Base-by-base conservation (phyloP, 1,140 invertebrate species). In the Chrysomallon squamiferum region DNA sequence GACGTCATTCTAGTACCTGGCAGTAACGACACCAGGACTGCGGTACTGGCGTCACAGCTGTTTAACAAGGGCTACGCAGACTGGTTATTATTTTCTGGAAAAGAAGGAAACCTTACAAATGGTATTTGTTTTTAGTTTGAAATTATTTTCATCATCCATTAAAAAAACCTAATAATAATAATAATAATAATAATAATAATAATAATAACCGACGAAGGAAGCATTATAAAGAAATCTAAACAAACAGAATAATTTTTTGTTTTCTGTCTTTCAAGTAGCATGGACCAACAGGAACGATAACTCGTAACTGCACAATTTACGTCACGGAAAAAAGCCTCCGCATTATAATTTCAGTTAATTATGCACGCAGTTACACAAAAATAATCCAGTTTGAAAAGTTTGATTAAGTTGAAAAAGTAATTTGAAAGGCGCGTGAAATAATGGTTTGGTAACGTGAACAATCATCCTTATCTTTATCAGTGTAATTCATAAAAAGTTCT, bases 1-100 rank as follows among this genome's bases (percentile, higher is more conserved):
- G 73, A 81, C 35, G 54, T 79, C 5, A 78, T 81, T 32, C 56
- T 79, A 49, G 76, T 71, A 9, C 58, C 78, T 2, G 77, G 79
- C 32, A 79, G 75, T 52, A 63, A 78, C 35, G 79, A 81, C 27
- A 59, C 68, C 15, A 56, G 79, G 7, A 74, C 76, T n/a, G 76
- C 77, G 0, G 68, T 71, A 20, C 59, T 70, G 45, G 75, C 76
- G 27, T 71, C 76, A 0, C 52, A 65, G 1, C 61, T 79, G 7
- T 81, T 62, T 56, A 25, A 70, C 2, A 58, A 73, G 22, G 76
- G 74, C 2, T 72, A 63, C 41, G 77, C 69, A 3, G 74, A 78
- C 11, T 45, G 61, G 20, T 47, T 81, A 0, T 32, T 78, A 27
- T 75, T 81, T 30, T 78, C 79, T 32, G 79, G 79, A 0, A 78